Conservation (phyloP, 2,113 vertebrate genomes). For the Recurvirostra avosetta region DNA sequence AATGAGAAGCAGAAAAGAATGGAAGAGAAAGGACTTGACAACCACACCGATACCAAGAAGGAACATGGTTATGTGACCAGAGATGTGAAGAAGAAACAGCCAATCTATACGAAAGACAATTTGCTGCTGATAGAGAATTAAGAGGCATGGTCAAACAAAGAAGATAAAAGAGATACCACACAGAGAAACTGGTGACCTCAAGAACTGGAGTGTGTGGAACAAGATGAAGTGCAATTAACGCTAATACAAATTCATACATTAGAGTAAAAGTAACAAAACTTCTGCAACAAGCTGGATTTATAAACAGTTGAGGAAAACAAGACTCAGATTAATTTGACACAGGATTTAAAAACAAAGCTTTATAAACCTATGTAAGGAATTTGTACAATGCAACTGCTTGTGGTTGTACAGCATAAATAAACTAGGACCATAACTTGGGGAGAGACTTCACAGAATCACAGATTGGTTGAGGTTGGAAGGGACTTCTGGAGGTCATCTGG, state of each 20-base stretch:
- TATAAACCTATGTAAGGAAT: not conserved
- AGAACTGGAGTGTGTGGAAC: not conserved
- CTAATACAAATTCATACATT: not conserved
- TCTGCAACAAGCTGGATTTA: not conserved
- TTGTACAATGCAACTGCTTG: not conserved
- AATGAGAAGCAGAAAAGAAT: not conserved
- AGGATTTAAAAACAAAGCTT: not conserved
- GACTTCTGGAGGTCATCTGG: not conserved
- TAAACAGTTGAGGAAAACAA: not conserved
- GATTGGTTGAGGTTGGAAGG: not conserved
- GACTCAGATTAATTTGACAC: not conserved
- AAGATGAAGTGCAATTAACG: not conserved
- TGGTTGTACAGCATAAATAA: not conserved
- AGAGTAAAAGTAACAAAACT: not conserved
- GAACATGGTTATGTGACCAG: not conserved
- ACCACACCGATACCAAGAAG: not conserved
- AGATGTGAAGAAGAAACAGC: not conserved
- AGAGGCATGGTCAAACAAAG: not conserved
- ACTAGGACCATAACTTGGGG: not conserved
- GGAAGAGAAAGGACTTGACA: not conserved
- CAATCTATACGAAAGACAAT: not conserved
- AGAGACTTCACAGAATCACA: not conserved
- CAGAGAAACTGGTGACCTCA: not conserved
- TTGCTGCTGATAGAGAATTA: not conserved
- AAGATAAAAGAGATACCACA: not conserved